These are phyloP conservation scores for Amniataba percoides DNA, from an alignment of 2,797 vertebrate genomes.

Conservation along the genomic window DNA sequence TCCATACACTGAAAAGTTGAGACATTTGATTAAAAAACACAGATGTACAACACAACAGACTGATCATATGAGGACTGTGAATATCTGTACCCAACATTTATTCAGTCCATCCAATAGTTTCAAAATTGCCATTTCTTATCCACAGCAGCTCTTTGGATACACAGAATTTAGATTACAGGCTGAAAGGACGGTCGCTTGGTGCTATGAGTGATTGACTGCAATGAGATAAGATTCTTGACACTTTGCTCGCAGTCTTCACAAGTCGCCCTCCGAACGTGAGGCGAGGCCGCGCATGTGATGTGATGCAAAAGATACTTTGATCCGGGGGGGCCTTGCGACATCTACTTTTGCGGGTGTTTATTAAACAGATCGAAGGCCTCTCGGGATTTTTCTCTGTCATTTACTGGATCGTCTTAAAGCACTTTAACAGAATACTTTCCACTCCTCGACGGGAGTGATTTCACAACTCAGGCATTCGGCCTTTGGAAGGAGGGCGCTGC, in stretches of 20 bases:
- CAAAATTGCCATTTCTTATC: neutral
- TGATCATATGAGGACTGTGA: neutral
- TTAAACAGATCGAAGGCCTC: constrained; percentile 60
- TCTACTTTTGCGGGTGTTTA: constrained; percentile 65
- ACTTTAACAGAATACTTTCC: constrained; percentile 74
- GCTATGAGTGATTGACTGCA: neutral
- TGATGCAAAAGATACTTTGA: constrained; percentile 45
- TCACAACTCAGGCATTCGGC: constrained; percentile 66
- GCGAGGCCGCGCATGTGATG: neutral
- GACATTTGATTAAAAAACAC: neutral
- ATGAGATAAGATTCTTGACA: neutral
- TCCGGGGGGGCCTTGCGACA: constrained; percentile 19
- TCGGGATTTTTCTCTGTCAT: constrained; percentile 55
- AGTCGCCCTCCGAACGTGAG: neutral
- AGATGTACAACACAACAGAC: too few relatives aligned
- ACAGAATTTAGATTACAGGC: neutral
- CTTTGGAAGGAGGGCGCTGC: constrained; percentile 43
- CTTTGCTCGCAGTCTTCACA: neutral
- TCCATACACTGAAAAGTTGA: neutral
- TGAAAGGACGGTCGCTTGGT: neutral
- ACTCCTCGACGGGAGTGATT: constrained; percentile 62
- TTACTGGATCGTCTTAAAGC: constrained; percentile 63
- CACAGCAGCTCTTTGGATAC: neutral
- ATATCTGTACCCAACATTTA: neutral
- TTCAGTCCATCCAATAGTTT: neutral